A percentile compares a stretch with the other conserved stretches of the same genome.
These are phyloP conservation scores for Nestor notabilis DNA, from an alignment of 2,113 vertebrate species.

Conservation along the genomic window DNA sequence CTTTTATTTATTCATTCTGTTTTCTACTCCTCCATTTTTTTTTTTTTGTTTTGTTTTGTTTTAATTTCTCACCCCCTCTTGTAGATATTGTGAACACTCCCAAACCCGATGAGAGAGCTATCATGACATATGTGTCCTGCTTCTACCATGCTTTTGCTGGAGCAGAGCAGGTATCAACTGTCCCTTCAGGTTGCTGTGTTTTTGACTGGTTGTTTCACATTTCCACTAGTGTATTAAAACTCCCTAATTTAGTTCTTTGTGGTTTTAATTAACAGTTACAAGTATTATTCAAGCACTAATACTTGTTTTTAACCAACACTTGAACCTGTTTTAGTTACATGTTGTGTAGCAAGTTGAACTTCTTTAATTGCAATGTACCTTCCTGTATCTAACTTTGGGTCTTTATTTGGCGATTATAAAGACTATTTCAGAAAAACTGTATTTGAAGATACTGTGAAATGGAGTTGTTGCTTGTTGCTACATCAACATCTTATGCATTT, in stretches of 20 bases:
- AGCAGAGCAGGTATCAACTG: conserved; percentile 91
- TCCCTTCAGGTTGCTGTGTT: conserved; percentile 16
- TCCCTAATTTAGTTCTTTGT: not conserved
- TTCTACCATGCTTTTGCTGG: conserved; percentile 99
- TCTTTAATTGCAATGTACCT: not conserved
- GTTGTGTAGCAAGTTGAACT: not conserved
- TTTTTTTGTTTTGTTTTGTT: conserved; percentile 7
- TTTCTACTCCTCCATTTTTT: conserved; percentile 45
- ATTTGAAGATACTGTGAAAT: not conserved
- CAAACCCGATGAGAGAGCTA: conserved; percentile 97
- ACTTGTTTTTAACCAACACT: conserved; percentile 9
- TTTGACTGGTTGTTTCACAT: conserved; percentile 11
- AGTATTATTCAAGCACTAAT: conserved; percentile 1
- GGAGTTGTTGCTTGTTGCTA: not conserved
- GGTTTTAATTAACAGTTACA: conserved; percentile 17
- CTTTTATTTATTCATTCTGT: conserved; percentile 28
- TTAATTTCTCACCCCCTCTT: conserved; percentile 28
- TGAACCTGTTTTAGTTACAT: not conserved
- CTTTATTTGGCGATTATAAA: not conserved
- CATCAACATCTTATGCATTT: not conserved
- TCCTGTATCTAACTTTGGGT: not conserved
- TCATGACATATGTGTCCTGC: conserved; percentile 99
- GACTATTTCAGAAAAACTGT: not conserved
- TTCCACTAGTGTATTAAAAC: not conserved
- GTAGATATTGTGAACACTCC: conserved; percentile 98